phyloP scores from a whole-genome alignment of 2,797 vertebrate genomes.

The Trichosurus vulpecula region DNA sequence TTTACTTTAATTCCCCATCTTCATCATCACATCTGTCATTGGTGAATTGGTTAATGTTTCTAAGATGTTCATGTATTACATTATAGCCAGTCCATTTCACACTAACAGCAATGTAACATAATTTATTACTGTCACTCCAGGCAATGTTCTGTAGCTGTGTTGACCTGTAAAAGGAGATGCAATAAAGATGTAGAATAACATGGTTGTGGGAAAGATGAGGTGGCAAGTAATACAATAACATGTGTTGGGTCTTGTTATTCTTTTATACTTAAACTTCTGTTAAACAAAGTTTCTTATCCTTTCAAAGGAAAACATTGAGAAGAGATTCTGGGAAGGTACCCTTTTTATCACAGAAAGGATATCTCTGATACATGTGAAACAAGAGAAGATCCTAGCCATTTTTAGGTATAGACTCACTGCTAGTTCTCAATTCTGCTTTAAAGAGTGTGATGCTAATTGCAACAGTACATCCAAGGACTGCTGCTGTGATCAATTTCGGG shows the following conservation, averaged over 20 bases:
- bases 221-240: slow-evolving; percentile 52
- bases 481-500: too few relatives aligned
- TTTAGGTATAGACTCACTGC: not conserved
- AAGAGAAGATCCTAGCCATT: not conserved
- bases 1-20: slow-evolving; percentile 71
- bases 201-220: slow-evolving; percentile 65
- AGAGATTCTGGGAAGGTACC: not conserved
- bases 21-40: slow-evolving; percentile 73
- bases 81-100: slow-evolving; percentile 79
- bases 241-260: slow-evolving; percentile 60
- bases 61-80: slow-evolving; percentile 78
- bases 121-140: slow-evolving; percentile 78
- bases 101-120: slow-evolving; percentile 66
- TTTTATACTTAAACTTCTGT: slow-evolving; percentile 48
- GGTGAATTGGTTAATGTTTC: slow-evolving; percentile 76
- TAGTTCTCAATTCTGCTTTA: not conserved
- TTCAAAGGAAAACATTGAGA: slow-evolving; percentile 40
- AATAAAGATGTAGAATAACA: slow-evolving; percentile 66
- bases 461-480: too few relatives aligned
- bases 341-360: not conserved
- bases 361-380: not conserved
- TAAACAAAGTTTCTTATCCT: slow-evolving; percentile 19
- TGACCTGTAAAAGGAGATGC: slow-evolving; percentile 75
- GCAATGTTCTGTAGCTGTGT: slow-evolving; percentile 63
- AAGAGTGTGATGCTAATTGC: too few relatives aligned